A percentile compares a stretch with the other conserved stretches of the same genome.
phyloP scores from a whole-genome alignment of 2,797 vertebrate species.

The Pangasius larnaudii region DNA sequence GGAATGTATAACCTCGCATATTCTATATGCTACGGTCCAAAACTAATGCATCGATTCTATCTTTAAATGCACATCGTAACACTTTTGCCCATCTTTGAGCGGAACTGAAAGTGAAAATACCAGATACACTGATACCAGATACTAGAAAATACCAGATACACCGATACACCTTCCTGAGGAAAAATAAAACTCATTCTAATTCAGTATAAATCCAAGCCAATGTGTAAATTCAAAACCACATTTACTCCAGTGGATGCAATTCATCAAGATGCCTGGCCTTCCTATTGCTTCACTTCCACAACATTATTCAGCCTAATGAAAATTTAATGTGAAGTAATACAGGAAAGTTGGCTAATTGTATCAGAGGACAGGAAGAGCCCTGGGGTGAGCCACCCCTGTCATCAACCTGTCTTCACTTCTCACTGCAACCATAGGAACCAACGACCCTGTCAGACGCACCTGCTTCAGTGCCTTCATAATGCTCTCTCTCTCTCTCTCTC shows the following conservation, averaged over 20 bases:
- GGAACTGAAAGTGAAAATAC: conserved; percentile 41
- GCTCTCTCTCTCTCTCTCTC: neutral
- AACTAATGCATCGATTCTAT: neutral
- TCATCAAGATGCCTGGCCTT: conserved; percentile 27
- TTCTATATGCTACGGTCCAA: neutral
- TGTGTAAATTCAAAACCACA: conserved; percentile 12
- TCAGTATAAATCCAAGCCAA: neutral
- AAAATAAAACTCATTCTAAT: neutral
- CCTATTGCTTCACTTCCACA: conserved; percentile 52
- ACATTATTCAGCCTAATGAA: conserved; percentile 62
- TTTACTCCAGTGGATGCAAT: neutral
- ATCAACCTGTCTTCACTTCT: conserved; percentile 29
- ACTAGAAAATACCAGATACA: conserved; percentile 13
- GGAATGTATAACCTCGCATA: neutral
- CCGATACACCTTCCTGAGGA: neutral
- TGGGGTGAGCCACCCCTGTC: conserved; percentile 48
- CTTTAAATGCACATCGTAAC: neutral
- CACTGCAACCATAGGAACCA: conserved; percentile 62
- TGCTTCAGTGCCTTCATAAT: conserved; percentile 39
- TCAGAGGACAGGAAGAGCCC: conserved; percentile 54
- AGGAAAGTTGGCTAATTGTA: conserved; percentile 65
- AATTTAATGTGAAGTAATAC: conserved; percentile 62
- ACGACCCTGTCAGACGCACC: conserved; percentile 57
- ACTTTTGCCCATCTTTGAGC: neutral
- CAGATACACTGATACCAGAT: neutral